Base-by-base conservation (phyloP, 2,113 vertebrate genomes). In the Entomyzon cyanotis region DNA sequence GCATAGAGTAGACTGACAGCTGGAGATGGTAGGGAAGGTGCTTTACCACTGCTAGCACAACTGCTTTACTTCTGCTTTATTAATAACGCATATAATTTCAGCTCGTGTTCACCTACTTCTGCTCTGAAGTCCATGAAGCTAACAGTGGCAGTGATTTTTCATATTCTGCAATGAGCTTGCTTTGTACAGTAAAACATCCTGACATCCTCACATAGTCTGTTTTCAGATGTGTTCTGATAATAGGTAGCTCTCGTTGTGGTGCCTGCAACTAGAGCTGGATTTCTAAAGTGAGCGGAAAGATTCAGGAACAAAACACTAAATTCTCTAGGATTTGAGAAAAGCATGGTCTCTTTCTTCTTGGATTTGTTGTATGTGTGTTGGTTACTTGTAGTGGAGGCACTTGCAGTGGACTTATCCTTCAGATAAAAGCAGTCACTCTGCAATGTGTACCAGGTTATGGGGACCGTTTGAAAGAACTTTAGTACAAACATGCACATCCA, bases 41-140 rank as follows among this genome's bases (percentile, higher is more conserved):
- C 59, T 88, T 27, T 76, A n/a, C 33, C 10, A 5, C 49, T 69
- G 37, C 37, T 86, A 83, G 52, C 25, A 84, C 55, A 86, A 76
- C 63, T 62, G 55, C 67, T 89, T 94, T 80, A 25, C 60, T 93
- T 95, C 78, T 93, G 62, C 62, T 88, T 90, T 94, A n/a, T 55
- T 93, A 90, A 59, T 52, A 78, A 12, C 12, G 1, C 16, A 27
- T 15, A 46, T 87, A 0, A 33, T 31, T 81, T 71, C 47, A 52
- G 68, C 44, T 81, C 71, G 14, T 62, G 20, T 84, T 94, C 58
- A 62, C 24, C 35, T 71, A 11, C 30, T 83, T 77, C 55, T 42
- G 12, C 47, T 90, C 80, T 15, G n/a, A 92, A 89, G 60, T 55
- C 24, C 5, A 8, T 20, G 42, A 44, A 67, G 63, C 59, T 93